These are phyloP conservation scores for Mormyrus proboscirostris DNA, from an alignment of 2,797 vertebrate species.

Conservation along the genomic window DNA sequence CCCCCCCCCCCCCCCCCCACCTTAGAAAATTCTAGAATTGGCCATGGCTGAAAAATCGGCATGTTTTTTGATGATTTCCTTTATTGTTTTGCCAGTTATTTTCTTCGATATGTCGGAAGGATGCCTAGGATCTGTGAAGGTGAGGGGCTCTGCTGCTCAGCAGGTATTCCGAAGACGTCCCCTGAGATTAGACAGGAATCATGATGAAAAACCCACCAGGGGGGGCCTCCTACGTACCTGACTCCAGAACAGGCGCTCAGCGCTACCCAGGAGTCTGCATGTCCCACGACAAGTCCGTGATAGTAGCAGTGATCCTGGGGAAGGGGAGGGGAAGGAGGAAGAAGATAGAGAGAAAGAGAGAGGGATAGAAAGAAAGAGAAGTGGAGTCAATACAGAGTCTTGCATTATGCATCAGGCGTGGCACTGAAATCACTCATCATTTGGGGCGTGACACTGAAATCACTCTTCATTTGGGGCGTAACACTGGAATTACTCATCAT, in stretches of 20 bases:
- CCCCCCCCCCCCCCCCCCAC: background rate
- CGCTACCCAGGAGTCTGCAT: constrained; percentile 63
- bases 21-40: background rate
- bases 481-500: background rate
- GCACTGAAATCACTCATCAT: background rate
- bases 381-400: background rate
- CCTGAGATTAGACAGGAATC: background rate
- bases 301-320: constrained; percentile 70
- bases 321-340: background rate
- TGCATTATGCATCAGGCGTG: background rate
- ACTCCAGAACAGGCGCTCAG: constrained; percentile 67
- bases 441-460: background rate
- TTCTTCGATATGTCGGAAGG: background rate
- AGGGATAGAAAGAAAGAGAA: background rate
- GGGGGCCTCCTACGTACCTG: constrained; percentile 50
- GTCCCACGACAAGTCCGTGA: constrained; percentile 60
- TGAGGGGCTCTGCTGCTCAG: background rate
- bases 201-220: background rate
- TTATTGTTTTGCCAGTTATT: background rate
- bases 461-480: background rate
- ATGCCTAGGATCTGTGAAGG: background rate
- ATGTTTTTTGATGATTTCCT: background rate
- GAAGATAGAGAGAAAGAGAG: constrained; percentile 27
- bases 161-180: background rate
- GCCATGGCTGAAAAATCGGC: background rate